Evolutionary conservation across 2,797 vertebrate genomes (phyloP).

Genomic region (Acanthornis magna): DNA sequence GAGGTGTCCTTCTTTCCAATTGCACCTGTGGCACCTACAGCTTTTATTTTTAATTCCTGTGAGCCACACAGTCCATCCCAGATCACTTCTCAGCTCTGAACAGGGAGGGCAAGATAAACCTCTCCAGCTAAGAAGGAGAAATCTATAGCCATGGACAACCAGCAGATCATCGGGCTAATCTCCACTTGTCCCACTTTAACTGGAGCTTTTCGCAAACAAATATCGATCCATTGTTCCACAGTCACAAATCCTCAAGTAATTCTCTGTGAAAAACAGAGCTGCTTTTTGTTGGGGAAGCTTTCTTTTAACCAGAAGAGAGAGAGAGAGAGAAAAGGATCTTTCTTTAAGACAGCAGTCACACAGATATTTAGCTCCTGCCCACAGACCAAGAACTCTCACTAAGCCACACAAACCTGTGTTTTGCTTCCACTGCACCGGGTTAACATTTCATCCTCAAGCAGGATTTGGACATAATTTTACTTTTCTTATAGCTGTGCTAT

Average conservation of each 20-base stretch:
- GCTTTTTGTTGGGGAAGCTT: background rate
- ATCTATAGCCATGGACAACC: background rate
- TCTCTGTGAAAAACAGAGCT: background rate
- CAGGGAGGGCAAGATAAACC: conserved; percentile 28
- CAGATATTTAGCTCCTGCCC: background rate
- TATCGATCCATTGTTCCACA: conserved; percentile 17
- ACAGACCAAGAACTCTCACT: background rate
- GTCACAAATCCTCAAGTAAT: conserved; percentile 40
- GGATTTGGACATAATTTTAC: background rate
- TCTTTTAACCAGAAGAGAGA: background rate
- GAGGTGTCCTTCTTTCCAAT: background rate
- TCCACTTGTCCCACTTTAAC: conserved; percentile 53
- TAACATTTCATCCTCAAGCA: background rate
- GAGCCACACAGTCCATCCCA: background rate
- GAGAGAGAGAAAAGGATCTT: background rate
- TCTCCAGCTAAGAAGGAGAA: background rate
- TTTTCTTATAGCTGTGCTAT: background rate
- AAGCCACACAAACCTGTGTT: background rate
- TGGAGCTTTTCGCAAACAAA: conserved; percentile 8
- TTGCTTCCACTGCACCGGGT: background rate
- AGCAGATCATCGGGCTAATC: conserved; percentile 48
- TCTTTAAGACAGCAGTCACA: background rate
- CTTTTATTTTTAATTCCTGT: background rate
- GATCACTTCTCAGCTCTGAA: background rate
- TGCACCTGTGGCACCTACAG: background rate